Percentiles rank a stretch among this genome's conserved stretches.
These are phyloP conservation scores for Embidobia sp. DNA, from an alignment of 2,888 invertebrate species.

Conservation along the genomic window DNA sequence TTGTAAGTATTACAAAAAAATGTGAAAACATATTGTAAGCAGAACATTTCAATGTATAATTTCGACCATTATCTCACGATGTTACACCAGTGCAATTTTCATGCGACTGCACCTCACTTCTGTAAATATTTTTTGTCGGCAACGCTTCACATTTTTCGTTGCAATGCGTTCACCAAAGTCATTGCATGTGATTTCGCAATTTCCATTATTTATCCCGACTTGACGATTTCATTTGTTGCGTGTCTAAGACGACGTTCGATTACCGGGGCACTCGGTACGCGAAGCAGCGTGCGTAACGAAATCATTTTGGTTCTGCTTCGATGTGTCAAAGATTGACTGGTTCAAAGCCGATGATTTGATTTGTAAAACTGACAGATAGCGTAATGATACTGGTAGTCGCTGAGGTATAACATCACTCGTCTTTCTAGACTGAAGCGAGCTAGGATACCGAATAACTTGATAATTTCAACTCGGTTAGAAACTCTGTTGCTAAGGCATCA, in stretches of 20 bases:
- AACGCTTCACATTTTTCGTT: background rate
- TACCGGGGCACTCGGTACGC: background rate
- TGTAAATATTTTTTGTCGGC: no score
- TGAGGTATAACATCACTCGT: constrained; percentile 44
- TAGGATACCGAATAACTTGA: constrained; percentile 59
- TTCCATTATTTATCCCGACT: constrained; percentile 10
- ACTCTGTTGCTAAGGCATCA: constrained; percentile 80
- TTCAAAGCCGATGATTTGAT: constrained; percentile 34
- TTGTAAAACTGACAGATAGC: constrained; percentile 36
- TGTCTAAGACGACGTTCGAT: constrained; percentile 12
- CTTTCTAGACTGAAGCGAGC: constrained; percentile 51
- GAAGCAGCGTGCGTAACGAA: constrained; percentile 14
- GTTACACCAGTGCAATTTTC: background rate
- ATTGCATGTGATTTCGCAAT: constrained; percentile 9
- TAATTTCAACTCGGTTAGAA: constrained; percentile 76
- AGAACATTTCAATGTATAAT: no score
- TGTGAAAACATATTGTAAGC: no score
- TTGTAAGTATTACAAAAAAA: no score
- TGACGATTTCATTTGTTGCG: constrained; percentile 13
- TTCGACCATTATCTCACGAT: no score
- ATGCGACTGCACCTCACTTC: no score
- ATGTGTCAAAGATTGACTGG: constrained; percentile 27
- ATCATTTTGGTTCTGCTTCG: constrained; percentile 11
- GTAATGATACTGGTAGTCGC: constrained; percentile 29
- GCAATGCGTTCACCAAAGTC: background rate